A percentile compares a stretch with the other conserved stretches of the same genome.
Evolutionary conservation across 1,140 invertebrate species (phyloP).

Genomic region (Chironomus striatipennis): DNA sequence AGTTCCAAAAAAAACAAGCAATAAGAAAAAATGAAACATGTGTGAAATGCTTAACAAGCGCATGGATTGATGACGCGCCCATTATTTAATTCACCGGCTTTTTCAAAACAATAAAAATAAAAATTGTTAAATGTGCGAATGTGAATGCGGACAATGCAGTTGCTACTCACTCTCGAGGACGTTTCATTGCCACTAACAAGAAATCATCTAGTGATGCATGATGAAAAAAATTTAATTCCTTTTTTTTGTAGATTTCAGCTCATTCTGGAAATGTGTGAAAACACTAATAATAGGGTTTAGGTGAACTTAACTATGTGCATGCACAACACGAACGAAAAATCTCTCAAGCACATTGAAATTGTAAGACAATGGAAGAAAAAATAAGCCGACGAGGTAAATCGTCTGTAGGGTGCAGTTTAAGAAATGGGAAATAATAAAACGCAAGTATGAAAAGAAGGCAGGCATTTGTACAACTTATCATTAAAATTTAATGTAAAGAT

Average conservation of each 20-base stretch:
- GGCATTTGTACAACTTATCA: no score
- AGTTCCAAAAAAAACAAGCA: neutral
- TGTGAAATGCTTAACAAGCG: slow-evolving; percentile 19
- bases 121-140: neutral
- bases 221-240: no score
- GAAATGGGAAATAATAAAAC: no score
- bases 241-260: neutral
- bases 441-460: no score
- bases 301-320: neutral
- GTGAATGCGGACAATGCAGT: neutral
- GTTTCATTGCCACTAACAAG: neutral
- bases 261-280: slow-evolving; percentile 18
- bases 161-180: neutral
- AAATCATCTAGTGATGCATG: no score
- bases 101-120: no score
- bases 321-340: no score
- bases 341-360: no score
- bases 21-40: neutral
- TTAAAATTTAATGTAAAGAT: no score
- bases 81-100: neutral
- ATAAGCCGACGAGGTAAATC: no score
- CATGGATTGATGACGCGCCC: slow-evolving; percentile 9
- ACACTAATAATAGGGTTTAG: slow-evolving; percentile 22
- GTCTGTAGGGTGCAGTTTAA: no score
- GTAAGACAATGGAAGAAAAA: no score